These are phyloP conservation scores for Sipha maydis DNA, from an alignment of 2,888 invertebrate genomes.

Conservation along the genomic window DNA sequence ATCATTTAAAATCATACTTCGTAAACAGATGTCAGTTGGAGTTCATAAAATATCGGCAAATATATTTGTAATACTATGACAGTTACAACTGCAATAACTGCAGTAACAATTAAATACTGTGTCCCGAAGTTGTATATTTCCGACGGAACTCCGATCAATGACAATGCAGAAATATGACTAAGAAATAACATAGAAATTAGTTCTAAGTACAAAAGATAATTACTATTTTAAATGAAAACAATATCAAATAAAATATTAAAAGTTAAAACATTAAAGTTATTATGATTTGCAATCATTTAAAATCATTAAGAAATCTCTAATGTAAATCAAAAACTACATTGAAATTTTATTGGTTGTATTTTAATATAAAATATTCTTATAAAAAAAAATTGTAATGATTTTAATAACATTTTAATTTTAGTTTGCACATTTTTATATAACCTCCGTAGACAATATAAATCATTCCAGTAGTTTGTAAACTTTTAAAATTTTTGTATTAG, in stretches of 20 bases:
- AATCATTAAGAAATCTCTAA: no score
- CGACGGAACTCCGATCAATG: constrained; percentile 77
- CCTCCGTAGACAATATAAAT: no score
- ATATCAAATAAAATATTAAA: neutral
- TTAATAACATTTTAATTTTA: no score
- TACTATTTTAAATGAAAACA: neutral
- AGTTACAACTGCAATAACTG: constrained; percentile 67
- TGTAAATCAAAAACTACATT: no score
- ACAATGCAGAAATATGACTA: constrained; percentile 81
- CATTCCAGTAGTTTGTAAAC: no score
- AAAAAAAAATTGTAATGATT: no score
- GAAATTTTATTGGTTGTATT: no score
- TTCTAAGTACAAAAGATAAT: neutral
- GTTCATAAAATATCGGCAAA: constrained; percentile 79
- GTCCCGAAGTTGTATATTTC: constrained; percentile 80
- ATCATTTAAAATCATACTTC: constrained; percentile 69
- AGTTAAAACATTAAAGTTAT: neutral
- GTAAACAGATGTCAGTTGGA: constrained; percentile 80
- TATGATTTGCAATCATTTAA: no score
- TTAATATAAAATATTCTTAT: no score
- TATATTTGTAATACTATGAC: constrained; percentile 72
- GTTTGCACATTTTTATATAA: no score
- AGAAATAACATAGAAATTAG: constrained; percentile 35
- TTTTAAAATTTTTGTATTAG: no score
- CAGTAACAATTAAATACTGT: constrained; percentile 57